Percentiles rank a stretch among this genome's conserved stretches.
phyloP scores from a whole-genome alignment of 2,888 invertebrate species.

The Andrena trimmerana region DNA sequence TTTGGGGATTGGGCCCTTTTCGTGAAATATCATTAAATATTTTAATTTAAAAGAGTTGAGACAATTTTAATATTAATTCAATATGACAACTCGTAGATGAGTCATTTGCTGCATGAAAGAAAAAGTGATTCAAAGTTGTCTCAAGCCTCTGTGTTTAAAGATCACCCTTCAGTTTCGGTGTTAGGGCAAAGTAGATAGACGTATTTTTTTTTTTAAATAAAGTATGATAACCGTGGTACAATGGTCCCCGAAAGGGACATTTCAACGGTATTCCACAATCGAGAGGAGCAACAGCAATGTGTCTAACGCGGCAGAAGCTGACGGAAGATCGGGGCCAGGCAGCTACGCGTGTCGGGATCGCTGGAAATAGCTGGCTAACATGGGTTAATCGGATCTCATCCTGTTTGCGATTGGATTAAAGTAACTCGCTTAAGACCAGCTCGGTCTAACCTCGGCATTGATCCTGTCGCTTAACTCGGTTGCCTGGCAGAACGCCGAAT shows the following conservation, averaged over 20 bases:
- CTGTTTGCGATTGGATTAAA: conserved; percentile 75
- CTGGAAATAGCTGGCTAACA: conserved; percentile 72
- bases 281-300: not conserved
- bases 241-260: not conserved
- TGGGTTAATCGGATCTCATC: conserved; percentile 75
- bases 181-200: no score
- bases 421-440: conserved; percentile 73
- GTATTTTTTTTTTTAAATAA: no score
- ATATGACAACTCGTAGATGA: no score
- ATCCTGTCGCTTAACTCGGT: conserved; percentile 70
- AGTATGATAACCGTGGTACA: not conserved
- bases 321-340: conserved; percentile 32
- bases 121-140: no score
- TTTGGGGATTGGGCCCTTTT: no score
- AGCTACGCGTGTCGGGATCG: conserved; percentile 60
- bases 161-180: no score
- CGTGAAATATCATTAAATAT: no score
- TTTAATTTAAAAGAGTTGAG: no score
- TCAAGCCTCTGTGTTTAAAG: no score
- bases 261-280: no score
- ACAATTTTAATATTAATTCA: no score
- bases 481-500: conserved; percentile 57
- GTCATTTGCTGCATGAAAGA: no score
- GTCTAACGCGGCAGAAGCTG: conserved; percentile 19
- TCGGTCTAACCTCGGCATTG: conserved; percentile 73